Evolutionary conservation across 2,797 vertebrate species (phyloP), one percentile per base, ranked within the genome.

Genomic region (Gymnocypris eckloni): DNA sequence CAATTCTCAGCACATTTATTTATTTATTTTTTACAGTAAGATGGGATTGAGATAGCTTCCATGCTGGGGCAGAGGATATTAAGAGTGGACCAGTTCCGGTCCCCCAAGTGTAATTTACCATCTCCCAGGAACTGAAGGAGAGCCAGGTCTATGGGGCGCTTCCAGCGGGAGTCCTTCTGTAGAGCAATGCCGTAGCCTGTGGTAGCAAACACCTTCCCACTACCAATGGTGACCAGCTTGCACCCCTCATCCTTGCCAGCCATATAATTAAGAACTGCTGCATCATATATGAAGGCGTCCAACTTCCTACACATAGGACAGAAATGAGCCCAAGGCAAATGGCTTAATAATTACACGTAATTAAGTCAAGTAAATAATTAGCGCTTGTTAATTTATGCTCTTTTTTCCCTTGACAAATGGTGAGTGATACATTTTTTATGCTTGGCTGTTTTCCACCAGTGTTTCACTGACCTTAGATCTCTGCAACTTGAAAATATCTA

Each of bases 231-330:
- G 91, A 99, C 98, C 94, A 99, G 95, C 92, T 99, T 99, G 94
- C 98, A 99, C 83, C 98, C 98, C 89, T 99, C 98, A 0, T 99
- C 98, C 90, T 99, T 99, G 83, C 98, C 97, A 0, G 98, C 98
- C 98, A 99, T 99, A 95, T 99, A 99, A 95, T 99, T 99, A 89
- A 99, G 95, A 89, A 99, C 98, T 0, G 98, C 98, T 0, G 98
- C 98, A 0, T 99, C 98, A 0, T 99, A 99, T 94, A 99, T 99
- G 93, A 99, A 99, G 89, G 98, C 98, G 0, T 99, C 98, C 92
- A 99, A 94, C 93, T 99, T 99, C 94, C 98, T 99, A 93, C 70
- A 81, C 71, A 64, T 66, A 83, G 70, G 61, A 89, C 33, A 69
- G 20, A 85, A 73, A 88, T 86, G 79, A 90, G 80, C 64, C 64